Evolutionary conservation across 2,113 vertebrate genomes (phyloP), one percentile per base, ranked within the genome.

Genomic region (Hippolais icterina): DNA sequence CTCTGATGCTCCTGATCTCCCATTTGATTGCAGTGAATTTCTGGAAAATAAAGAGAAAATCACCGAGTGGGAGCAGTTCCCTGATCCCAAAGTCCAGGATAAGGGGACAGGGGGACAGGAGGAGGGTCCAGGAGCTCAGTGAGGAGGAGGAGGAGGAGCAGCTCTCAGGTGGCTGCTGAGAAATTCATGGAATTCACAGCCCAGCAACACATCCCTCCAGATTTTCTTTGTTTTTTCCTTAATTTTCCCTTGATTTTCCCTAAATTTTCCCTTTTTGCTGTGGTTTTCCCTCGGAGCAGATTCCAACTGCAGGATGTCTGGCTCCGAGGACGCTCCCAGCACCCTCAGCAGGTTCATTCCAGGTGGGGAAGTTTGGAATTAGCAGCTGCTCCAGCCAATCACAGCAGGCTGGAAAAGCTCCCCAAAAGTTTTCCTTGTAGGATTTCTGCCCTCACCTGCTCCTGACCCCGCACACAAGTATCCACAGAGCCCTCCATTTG

Each of bases 281-380:
- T 11, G 1, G 9, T n/a, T 37, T 47, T 13, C n/a, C 54, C 11
- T 2, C 3, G 3, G 33, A 19, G 2, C 53, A 5, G 59, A 10
- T 33, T 35, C 59, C 64, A 44, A 41, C 5, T 10, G 27, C 65
- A 37, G 83, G 5, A 1, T 2, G 2, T 14, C 28, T 19, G 61
- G 21, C 39, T 53, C 37, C 2, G 11, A 41, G 75, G 59, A 33
- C 27, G 6, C 29, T 11, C 53, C 0, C 74, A 15, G 2, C 31
- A 9, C 49, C 3, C 20, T 2, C 39, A 11, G 60, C 52, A 10
- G 11, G 42, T 42, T 78, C 56, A 3, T 10, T 31, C 27, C 3
- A 9, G n/a, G 39, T 4, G 39, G 15, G 53, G 7, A 57, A 72
- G 12, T 64, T 15, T n/a, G 59, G 27, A 6, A 53, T 31, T 1